Percentiles rank a stretch among this genome's conserved stretches.
Conservation (phyloP, 2,888 invertebrate species). For the Willowsia nigromaculata region DNA sequence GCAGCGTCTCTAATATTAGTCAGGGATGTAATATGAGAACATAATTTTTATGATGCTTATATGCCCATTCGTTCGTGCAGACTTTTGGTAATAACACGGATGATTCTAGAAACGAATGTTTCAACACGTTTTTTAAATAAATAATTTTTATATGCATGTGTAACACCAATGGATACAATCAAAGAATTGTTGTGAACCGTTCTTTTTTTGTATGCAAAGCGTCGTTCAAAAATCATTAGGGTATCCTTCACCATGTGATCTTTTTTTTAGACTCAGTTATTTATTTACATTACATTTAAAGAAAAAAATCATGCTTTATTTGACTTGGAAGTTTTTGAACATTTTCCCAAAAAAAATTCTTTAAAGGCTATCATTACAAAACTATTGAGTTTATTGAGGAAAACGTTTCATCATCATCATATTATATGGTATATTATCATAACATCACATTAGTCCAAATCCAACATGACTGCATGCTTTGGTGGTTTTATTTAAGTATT, state of each 20-base stretch:
- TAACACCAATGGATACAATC: constrained; percentile 23
- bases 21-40: not conserved
- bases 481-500: not conserved
- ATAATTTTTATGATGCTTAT: not conserved
- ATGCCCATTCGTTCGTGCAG: not conserved
- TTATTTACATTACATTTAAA: constrained; percentile 14
- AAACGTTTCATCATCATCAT: not conserved
- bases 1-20: not conserved
- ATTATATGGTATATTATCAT: not conserved
- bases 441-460: not conserved
- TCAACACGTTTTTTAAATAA: constrained; percentile 42
- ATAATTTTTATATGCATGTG: not conserved
- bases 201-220: constrained; percentile 24
- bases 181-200: not conserved
- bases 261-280: constrained; percentile 4
- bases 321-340: not conserved
- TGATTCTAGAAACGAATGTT: constrained; percentile 26
- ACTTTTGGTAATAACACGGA: constrained; percentile 14
- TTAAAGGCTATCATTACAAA: not conserved
- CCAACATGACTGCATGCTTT: constrained; percentile 3
- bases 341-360: constrained; percentile 15
- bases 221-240: constrained; percentile 31
- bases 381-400: not conserved
- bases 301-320: constrained; percentile 30
- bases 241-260: constrained; percentile 23